Base-by-base conservation (phyloP, 2,888 invertebrate species). In the Pseudanteris insignis region DNA sequence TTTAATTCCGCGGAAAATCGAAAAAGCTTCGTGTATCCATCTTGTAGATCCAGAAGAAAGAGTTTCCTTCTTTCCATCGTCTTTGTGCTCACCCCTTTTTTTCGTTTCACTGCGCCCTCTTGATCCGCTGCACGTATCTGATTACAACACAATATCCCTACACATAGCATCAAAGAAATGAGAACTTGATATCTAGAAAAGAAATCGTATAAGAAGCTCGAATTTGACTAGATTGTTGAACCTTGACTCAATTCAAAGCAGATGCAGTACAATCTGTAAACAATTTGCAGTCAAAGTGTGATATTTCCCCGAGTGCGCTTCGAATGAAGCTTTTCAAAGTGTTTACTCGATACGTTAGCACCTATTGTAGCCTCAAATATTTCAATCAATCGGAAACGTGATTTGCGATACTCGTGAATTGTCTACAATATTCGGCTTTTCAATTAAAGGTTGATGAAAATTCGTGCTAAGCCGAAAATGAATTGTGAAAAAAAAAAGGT, bases 11-110 rank as follows among this genome's bases (percentile, higher is more conserved):
- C 38, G 30, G 44, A 50, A 54, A 50, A 38, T 48, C 25, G 26
- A 21, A 36, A 53, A 53, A 53, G n/a, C 47, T 72, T 66, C 67
- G 64, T 68, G 69, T 70, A 65, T 61, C 65, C 43, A 65, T 59
- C 25, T 58, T 66, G 66, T 63, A 41, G 46, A 53, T 58, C 51
- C 38, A 66, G 62, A 68, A 67, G 65, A 67, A 67, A n/a, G n/a
- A n/a, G n/a, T n/a, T 46, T 34, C 9, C 38, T 29, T 50, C 15
- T 34, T 25, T 34, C 7, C 12, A 7, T 21, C 40, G 34, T 34
- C 41, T 37, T 37, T 29, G 8, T 3, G 2, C 15, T 32, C 25
- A 43, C 24, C 14, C 51, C 11, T 46, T 47, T 34, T 38, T 29
- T 13, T 30, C 28, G 29, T 28, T 15, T 10, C 9, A 28, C 12